Conservation (phyloP, 1,140 invertebrate species). For the Pectinophora gossypiella region DNA sequence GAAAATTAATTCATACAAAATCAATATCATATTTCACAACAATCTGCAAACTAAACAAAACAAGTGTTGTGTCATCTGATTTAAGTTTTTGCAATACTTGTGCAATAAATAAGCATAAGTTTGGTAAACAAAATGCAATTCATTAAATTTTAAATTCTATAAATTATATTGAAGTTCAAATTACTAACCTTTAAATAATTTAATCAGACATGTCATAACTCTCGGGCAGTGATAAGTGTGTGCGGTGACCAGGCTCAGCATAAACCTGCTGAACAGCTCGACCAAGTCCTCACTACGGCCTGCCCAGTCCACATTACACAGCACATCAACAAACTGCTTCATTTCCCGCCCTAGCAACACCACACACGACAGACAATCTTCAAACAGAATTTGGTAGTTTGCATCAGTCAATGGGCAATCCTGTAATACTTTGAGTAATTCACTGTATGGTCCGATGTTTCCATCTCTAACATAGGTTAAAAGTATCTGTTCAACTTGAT, state of each 20-base stretch:
- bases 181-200: slow-evolving; percentile 57
- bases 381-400: slow-evolving; percentile 55
- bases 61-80: too few species aligned
- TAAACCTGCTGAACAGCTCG: slow-evolving; percentile 51
- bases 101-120: too few species aligned
- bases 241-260: slow-evolving; percentile 60
- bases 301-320: slow-evolving; percentile 60
- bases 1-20: slow-evolving; percentile 23
- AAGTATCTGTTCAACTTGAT: slow-evolving; percentile 57
- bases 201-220: slow-evolving; percentile 55
- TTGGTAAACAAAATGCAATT: too few species aligned
- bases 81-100: too few species aligned
- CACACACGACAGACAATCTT: slow-evolving; percentile 57
- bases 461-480: slow-evolving; percentile 39
- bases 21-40: neutral
- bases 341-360: slow-evolving; percentile 55
- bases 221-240: slow-evolving; percentile 64
- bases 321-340: slow-evolving; percentile 49
- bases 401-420: slow-evolving; percentile 56
- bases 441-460: slow-evolving; percentile 46
- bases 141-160: too few species aligned
- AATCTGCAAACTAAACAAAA: neutral
- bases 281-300: slow-evolving; percentile 42
- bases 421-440: slow-evolving; percentile 57
- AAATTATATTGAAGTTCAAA: too few species aligned